Base-by-base conservation (phyloP, 2,113 vertebrate genomes). In the Dipodomys stephensi region DNA sequence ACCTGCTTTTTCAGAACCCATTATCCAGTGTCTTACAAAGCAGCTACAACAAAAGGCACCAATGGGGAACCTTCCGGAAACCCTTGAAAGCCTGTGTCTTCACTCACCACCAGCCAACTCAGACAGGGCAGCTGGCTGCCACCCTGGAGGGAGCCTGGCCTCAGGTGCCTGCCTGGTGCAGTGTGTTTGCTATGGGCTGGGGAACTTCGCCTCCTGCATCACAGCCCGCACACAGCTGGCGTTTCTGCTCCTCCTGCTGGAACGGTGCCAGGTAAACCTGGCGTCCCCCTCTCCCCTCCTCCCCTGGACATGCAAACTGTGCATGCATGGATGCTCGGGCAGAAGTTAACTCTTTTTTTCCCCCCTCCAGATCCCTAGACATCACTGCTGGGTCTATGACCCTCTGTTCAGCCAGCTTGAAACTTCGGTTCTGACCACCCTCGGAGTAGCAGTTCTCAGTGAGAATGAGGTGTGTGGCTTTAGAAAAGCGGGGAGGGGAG, bases 151-250 rank as follows among this genome's bases (percentile, higher is more conserved):
- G 83, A 60, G 32, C 0, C 65, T 64, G 8, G 39, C 2, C 35
- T 1, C 18, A 0, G 67, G 67, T n/a, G 1, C 53, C 6, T 1
- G 9, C 22, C 1, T 0, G 1, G 71, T 97, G 72, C 96, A 98
- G 53, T 99, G 98, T 67, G 99, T 99, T 57, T 99, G 99, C 95
- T 99, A 99, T 4, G 99, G 99, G 19, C 93, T 99, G 2, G 99
- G 99, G 23, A 98, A 97, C 62, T 99, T 99, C 89, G 97, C 98
- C 35, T 98, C 98, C 12, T 99, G 98, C 27, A 92, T 97, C 62
- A 96, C 97, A 2, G 98, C 99, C 0, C 98, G 99, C 5, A 97
- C 93, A 94, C 99, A 99, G 95, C 98, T 99, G 6, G 98, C 99
- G 2, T 98, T 99, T 97, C 95, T 99, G 97, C 97, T 99, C 60